Percentiles rank a stretch among this genome's conserved stretches.
Conservation (phyloP, 1,140 invertebrate species). For the Steinernema khuongi region DNA sequence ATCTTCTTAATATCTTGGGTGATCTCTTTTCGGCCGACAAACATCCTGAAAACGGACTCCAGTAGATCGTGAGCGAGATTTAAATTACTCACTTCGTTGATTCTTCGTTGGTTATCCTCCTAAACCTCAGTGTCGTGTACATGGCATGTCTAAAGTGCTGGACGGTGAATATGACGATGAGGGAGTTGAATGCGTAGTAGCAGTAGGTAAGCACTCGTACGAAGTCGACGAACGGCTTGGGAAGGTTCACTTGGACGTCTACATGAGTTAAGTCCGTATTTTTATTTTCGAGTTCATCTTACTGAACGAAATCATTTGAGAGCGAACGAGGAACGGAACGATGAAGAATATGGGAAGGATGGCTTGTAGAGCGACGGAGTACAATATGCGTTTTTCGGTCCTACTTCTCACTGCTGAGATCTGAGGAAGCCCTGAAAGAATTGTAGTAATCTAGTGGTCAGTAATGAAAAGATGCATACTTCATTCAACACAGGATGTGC, state of each 20-base stretch:
- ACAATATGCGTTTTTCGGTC: neutral
- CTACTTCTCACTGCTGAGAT: neutral
- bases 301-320: conserved; percentile 1
- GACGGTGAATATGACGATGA: neutral
- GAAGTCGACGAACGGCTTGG: neutral
- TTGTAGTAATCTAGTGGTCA: neutral
- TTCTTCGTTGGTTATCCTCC: neutral
- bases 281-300: neutral
- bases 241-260: neutral
- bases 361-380: neutral
- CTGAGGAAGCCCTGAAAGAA: neutral
- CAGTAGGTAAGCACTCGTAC: conserved; percentile 3
- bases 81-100: neutral
- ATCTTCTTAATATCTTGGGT: no score
- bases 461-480: no score
- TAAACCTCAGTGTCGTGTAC: neutral
- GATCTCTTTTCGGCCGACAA: neutral
- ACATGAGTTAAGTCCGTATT: neutral
- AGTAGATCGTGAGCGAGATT: no score
- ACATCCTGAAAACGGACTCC: neutral
- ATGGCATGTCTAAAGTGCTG: neutral
- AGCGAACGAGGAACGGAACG: neutral
- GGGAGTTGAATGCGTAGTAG: neutral
- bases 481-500: no score
- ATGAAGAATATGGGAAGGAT: neutral